Percentiles rank a stretch among this genome's conserved stretches.
Conservation (phyloP, 1,140 invertebrate species). For the Drosophila sturtevanti region DNA sequence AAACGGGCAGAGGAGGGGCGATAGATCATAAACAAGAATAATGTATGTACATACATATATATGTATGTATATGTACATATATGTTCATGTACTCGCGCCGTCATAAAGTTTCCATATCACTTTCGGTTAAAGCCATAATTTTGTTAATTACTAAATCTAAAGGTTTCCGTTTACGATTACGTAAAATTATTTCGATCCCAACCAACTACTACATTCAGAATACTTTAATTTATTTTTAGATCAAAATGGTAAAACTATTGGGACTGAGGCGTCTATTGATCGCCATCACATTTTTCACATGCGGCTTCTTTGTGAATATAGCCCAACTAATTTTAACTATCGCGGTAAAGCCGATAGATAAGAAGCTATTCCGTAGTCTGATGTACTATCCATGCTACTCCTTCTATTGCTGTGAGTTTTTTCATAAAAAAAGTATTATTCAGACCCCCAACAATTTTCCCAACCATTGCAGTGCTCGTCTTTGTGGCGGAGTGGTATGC, state of each 20-base stretch:
- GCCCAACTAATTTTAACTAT: conserved; percentile 90
- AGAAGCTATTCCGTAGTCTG: conserved; percentile 91
- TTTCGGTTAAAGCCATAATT: conserved; percentile 33
- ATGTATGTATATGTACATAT: no score
- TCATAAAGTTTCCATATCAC: conserved; percentile 43
- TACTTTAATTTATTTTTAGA: conserved; percentile 32
- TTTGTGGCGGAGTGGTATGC: conserved; percentile 97
- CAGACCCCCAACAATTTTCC: not conserved
- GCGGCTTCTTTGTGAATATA: conserved; percentile 93
- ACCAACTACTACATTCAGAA: not conserved
- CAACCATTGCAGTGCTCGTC: conserved; percentile 89
- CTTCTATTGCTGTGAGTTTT: conserved; percentile 94
- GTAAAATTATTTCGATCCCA: conserved; percentile 26
- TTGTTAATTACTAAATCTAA: conserved; percentile 37
- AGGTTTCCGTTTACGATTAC: conserved; percentile 24
- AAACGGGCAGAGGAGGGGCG: not conserved
- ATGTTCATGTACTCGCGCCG: conserved; percentile 18
- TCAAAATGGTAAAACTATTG: conserved; percentile 49
- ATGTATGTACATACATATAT: not conserved
- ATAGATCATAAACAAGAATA: conserved; percentile 1
- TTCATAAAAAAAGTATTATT: not conserved
- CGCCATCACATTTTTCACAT: conserved; percentile 94
- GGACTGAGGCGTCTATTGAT: conserved; percentile 88
- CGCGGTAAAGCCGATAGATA: conserved; percentile 89
- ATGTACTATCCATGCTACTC: conserved; percentile 95